Base-by-base conservation (phyloP, 64 coral and sea anemone genomes). In the Montipora sp. region DNA sequence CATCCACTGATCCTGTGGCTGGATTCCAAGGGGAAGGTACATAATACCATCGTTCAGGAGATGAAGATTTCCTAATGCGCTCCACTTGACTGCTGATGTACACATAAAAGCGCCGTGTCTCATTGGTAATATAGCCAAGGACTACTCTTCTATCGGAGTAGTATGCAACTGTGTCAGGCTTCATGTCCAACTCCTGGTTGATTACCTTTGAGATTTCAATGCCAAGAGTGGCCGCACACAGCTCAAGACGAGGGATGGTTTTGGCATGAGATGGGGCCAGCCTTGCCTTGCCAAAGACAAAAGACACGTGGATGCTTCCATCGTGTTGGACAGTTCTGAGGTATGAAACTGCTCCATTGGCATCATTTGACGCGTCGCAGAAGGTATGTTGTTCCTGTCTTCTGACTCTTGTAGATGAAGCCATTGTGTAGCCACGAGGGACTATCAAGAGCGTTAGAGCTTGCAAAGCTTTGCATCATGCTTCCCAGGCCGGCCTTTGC, bases 81-180 rank as follows among this genome's bases (percentile, higher is more conserved):
- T 91, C 63, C 36, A 83, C 89, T 9, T 78, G 78, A 55, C 10
- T 55, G 51, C 51, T 55, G 51, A 55, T 3, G 51, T 55, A 55
- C 1, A 10, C 51, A 55, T 95, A 92, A 77, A 92, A 95, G 23
- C 93, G 72, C 9, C 81, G 69, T 22, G 68, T 59, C 20, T 95
- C 87, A 68, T 95, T 95, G 14, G 67, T 70, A 18, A 95, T 91
- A 50, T 95, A 91, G 12, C 94, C 94, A 16, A 95, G 81, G 7
- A 95, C 83, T 4, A 92, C 89, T 60, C 80, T 91, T 59, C 89
- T 92, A 51, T 95, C 89, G 5, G 94, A 91, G 74, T 90, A 91
- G 81, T 90, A 95, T 2, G 74, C 78, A 22, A 90, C 78, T 36
- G 51, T n/a, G n/a, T 80, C 61, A 19, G 81, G 87, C 15, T 66